These are phyloP conservation scores for Platygyra sinensis DNA, from an alignment of 64 coral and sea anemone species.

Conservation along the genomic window DNA sequence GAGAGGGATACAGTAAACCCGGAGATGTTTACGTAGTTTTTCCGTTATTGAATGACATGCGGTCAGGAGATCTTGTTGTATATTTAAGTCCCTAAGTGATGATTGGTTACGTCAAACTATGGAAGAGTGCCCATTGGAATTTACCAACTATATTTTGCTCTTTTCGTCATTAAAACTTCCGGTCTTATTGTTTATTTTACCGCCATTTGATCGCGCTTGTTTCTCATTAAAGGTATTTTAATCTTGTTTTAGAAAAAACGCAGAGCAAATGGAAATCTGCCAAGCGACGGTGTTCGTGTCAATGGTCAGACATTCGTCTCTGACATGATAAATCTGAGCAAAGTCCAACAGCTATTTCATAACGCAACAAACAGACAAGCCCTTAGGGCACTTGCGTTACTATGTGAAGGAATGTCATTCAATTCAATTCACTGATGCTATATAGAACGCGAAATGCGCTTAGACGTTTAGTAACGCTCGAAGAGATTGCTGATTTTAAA, in stretches of 20 bases:
- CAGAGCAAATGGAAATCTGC: not conserved
- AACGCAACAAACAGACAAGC: not conserved
- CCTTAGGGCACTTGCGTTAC: not conserved
- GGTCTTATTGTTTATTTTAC: conserved; percentile 10
- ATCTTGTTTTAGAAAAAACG: not conserved
- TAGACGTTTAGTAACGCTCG: not conserved
- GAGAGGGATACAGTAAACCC: not conserved
- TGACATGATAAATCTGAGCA: not conserved
- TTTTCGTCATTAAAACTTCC: not conserved
- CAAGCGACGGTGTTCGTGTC: not conserved
- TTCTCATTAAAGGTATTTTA: not conserved
- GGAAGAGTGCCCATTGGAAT: too few species aligned
- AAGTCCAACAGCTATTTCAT: not conserved
- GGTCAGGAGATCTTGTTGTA: too few species aligned
- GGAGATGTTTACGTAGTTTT: not conserved
- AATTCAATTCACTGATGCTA: not conserved
- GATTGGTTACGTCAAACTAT: too few species aligned
- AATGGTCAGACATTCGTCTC: not conserved
- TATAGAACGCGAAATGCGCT: too few species aligned
- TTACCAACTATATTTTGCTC: too few species aligned
- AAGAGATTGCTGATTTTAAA: not conserved
- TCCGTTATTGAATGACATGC: too few species aligned
- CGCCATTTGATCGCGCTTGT: not conserved
- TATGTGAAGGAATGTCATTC: not conserved
- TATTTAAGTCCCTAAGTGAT: too few species aligned